Conservation (phyloP, 23 tunicate genomes). For the Ciona savignyi region DNA sequence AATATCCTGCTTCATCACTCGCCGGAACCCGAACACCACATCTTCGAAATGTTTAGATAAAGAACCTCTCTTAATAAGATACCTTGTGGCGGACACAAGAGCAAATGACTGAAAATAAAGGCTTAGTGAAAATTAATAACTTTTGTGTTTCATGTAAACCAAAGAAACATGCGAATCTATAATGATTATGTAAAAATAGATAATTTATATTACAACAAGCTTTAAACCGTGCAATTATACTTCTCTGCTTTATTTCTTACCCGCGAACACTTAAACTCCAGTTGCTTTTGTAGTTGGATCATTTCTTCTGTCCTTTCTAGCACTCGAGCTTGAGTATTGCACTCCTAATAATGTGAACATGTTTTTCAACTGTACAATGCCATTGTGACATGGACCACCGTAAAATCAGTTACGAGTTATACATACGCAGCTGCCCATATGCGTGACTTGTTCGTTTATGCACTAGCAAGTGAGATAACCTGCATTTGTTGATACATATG, state of each 20-base stretch:
- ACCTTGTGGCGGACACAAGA: constrained; percentile 56
- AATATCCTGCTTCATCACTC: constrained; percentile 39
- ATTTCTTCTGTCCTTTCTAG: constrained; percentile 77
- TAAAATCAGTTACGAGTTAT: too few species aligned
- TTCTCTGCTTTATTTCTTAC: not conserved
- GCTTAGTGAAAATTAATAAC: not conserved
- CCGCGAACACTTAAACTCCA: constrained; percentile 59
- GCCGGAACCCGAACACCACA: constrained; percentile 58
- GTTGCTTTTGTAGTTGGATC: constrained; percentile 70
- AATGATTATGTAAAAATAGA: not conserved
- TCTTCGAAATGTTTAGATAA: constrained; percentile 27
- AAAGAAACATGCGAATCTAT: not conserved
- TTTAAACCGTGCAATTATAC: too few species aligned
- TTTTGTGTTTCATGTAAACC: not conserved
- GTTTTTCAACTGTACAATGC: too few species aligned
- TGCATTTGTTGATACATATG: too few species aligned
- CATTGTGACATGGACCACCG: too few species aligned
- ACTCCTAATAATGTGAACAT: constrained; percentile 20
- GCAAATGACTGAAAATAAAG: constrained; percentile 63
- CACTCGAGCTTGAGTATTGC: constrained; percentile 74
- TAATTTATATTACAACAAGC: not conserved
- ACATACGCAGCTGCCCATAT: too few species aligned
- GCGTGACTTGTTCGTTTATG: too few species aligned
- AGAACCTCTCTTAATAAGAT: constrained; percentile 57
- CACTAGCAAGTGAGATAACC: too few species aligned